Evolutionary conservation across 2,888 invertebrate species (phyloP).

Genomic region (Spodoptera picta): DNA sequence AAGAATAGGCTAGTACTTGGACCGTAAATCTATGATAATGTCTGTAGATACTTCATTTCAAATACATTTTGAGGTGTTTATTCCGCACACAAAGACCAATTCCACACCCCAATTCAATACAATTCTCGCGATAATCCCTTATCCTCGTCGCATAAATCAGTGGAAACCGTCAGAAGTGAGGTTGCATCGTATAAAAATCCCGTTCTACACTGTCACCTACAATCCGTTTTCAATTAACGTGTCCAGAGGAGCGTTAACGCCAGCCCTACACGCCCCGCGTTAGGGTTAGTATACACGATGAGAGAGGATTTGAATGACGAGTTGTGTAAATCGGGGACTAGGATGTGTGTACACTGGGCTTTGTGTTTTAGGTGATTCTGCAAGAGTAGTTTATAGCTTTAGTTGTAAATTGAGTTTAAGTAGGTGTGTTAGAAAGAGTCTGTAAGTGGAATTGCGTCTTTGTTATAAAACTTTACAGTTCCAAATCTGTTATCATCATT

Average conservation of each 20-base stretch:
- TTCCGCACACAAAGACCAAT: too few relatives aligned
- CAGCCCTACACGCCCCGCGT: constrained; percentile 64
- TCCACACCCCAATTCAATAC: neutral
- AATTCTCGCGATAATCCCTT: neutral
- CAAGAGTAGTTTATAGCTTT: too few relatives aligned
- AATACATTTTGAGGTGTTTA: too few relatives aligned
- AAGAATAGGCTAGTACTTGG: too few relatives aligned
- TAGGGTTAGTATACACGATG: constrained; percentile 66
- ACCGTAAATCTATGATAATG: too few relatives aligned
- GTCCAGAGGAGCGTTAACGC: constrained; percentile 84
- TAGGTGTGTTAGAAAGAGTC: too few relatives aligned
- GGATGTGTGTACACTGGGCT: constrained; percentile 29
- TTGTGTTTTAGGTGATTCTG: neutral
- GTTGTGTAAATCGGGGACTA: constrained; percentile 30
- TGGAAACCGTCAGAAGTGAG: constrained; percentile 30
- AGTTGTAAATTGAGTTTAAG: too few relatives aligned
- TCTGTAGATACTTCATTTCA: too few relatives aligned
- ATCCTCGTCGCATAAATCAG: constrained; percentile 29
- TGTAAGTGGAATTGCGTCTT: too few relatives aligned
- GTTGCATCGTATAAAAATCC: constrained; percentile 66
- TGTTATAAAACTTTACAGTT: too few relatives aligned
- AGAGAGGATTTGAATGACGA: constrained; percentile 40
- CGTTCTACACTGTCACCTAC: constrained; percentile 87
- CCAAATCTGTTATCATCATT: too few relatives aligned
- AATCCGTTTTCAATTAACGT: constrained; percentile 88